phyloP scores from a whole-genome alignment of 2,888 invertebrate species.

The Temnothorax unifasciatus region DNA sequence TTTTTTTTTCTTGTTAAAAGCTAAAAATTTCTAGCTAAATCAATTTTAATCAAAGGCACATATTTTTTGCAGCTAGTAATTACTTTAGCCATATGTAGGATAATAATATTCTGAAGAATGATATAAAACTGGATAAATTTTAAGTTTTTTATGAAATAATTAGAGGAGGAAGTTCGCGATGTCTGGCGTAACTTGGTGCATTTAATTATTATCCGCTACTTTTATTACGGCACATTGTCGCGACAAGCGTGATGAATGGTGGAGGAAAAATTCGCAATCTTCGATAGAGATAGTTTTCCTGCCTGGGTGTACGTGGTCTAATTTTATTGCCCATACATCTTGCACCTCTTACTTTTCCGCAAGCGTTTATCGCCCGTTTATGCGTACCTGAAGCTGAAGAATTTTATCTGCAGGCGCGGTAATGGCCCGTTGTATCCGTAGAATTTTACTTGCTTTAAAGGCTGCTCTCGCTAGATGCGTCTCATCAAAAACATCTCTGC shows the following conservation, averaged over 20 bases:
- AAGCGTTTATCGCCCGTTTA: slow-evolving; percentile 23
- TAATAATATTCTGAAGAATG: too few relatives aligned
- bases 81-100: too few relatives aligned
- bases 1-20: too few relatives aligned
- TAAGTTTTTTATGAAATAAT: too few relatives aligned
- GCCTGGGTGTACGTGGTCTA: background rate
- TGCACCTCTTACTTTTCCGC: slow-evolving; percentile 2
- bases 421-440: background rate
- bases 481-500: background rate
- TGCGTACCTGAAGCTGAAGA: background rate
- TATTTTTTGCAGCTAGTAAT: too few relatives aligned
- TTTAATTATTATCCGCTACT: too few relatives aligned
- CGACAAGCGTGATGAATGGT: background rate
- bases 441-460: slow-evolving; percentile 15
- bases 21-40: too few relatives aligned
- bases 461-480: background rate
- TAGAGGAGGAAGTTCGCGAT: too few relatives aligned
- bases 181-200: too few relatives aligned
- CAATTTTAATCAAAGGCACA: background rate
- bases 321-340: slow-evolving; percentile 36
- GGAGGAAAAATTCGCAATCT: background rate
- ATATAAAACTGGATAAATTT: too few relatives aligned
- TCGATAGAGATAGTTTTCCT: slow-evolving; percentile 15
- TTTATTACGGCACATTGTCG: background rate
- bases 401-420: slow-evolving; percentile 11